phyloP scores from a whole-genome alignment of 30 jellyfish, hydroid and myxozoan species.

The Sanderia malayensis region DNA sequence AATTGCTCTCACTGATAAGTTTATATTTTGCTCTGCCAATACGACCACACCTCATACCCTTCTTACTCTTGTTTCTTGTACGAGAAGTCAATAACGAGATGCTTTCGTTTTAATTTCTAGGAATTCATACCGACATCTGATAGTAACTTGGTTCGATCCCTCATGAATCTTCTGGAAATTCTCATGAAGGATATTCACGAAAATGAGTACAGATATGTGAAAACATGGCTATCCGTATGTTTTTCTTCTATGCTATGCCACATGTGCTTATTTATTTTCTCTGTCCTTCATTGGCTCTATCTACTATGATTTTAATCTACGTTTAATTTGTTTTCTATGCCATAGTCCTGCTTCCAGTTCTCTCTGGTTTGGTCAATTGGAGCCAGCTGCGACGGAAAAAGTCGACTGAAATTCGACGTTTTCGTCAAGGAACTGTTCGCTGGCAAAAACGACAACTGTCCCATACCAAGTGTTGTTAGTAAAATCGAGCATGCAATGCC shows the following conservation, averaged over 20 bases:
- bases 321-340: too few relatives aligned
- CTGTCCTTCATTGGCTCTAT: too few relatives aligned
- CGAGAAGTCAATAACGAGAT: too few relatives aligned
- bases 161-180: constrained; percentile 81
- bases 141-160: constrained; percentile 79
- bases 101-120: too few relatives aligned
- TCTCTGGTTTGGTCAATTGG: constrained; percentile 94
- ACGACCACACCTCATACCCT: too few relatives aligned
- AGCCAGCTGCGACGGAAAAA: constrained; percentile 89
- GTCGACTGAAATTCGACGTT: constrained; percentile 73
- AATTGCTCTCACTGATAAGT: neutral
- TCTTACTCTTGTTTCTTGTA: too few relatives aligned
- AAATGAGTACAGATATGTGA: constrained; percentile 71
- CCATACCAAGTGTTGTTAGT: constrained; percentile 84
- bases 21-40: too few relatives aligned
- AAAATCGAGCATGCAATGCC: constrained; percentile 87
- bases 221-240: constrained; percentile 89
- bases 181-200: constrained; percentile 69
- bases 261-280: too few relatives aligned
- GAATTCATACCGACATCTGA: constrained; percentile 94
- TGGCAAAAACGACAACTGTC: constrained; percentile 86
- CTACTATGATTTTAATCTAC: too few relatives aligned
- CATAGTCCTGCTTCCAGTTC: constrained; percentile 86
- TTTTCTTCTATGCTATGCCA: neutral
- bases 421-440: constrained; percentile 74